Evolutionary conservation across 2,113 vertebrate species (phyloP), one percentile per base, ranked within the genome.

Genomic region (Dryoscopus gambensis): DNA sequence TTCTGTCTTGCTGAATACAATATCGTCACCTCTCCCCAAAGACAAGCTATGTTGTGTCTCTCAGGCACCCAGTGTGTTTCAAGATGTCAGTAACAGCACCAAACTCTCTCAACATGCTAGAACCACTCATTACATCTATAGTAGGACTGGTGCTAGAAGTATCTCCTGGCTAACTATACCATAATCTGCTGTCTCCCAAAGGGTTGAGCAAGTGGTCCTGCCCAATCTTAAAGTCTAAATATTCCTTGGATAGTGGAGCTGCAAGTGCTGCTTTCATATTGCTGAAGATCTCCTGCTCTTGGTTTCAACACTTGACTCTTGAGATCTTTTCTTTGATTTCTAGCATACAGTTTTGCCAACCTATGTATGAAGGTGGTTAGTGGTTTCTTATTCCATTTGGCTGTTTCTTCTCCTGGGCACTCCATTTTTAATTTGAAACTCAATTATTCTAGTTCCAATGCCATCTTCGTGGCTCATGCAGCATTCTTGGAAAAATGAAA

Each of bases 141-240:
- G 13, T 4, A 89, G 31, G 31, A 21, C 24, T 19, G 13, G 10
- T 19, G 10, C 18, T 46, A 0, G 24, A 70, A 44, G 14, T 50
- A 11, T 69, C 4, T n/a, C 23, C n/a, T 76, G 19, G 39, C 19
- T 49, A 39, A 40, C 52, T 35, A 11, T n/a, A 57, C 11, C 14
- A 73, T 64, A 46, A 57, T 68, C 31, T 57, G 35, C 24, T n/a
- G 24, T 74, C n/a, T 62, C 35, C 21, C 35, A 63, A 69, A 87
- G 14, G 13, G 18, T 8, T 2, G 1, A 86, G 21, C 0, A 5
- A 55, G 9, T 22, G 30, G 40, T 59, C 18, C 2, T 81, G 7
- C 18, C 17, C 14, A 33, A 0, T 35, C 42, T 57, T 65, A 42
- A 86, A 84, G 21, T 42, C 46, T 56, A 25, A 62, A 31, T 57